phyloP scores from a whole-genome alignment of 2,113 vertebrate species.

The Hippopotamus amphibius region DNA sequence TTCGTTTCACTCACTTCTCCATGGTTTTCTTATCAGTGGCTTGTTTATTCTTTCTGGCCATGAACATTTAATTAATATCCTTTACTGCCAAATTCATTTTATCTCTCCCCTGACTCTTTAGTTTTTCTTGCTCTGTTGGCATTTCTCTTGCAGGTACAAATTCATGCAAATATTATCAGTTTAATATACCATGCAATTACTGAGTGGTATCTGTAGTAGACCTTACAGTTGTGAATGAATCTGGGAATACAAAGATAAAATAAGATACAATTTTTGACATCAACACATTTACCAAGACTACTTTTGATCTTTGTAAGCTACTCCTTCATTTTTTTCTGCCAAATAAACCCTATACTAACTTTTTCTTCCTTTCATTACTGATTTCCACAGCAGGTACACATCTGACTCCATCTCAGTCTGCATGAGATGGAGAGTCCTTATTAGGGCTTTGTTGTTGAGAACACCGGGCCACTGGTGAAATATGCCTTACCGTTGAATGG shows the following conservation, averaged over 20 bases:
- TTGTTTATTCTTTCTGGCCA: constrained; percentile 19
- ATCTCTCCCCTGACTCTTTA: not conserved
- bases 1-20: not conserved
- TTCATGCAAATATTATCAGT: constrained; percentile 31
- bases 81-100: constrained; percentile 35
- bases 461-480: accelerated
- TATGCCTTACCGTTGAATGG: accelerated
- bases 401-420: accelerated
- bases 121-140: not conserved
- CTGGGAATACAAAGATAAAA: not conserved
- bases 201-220: not conserved
- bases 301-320: not conserved
- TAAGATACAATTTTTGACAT: not conserved
- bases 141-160: not conserved
- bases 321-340: not conserved
- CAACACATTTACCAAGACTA: not conserved
- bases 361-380: not conserved
- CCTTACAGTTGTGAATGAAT: not conserved
- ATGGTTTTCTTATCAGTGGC: not conserved
- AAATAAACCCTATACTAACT: not conserved
- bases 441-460: not conserved
- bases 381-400: accelerated
- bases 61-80: constrained; percentile 6
- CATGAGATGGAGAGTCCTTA: too few relatives aligned
- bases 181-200: constrained; percentile 7